Percentiles rank a stretch among this genome's conserved stretches.
These are phyloP conservation scores for Philhelius pedissequus DNA, from an alignment of 2,888 invertebrate genomes.

Conservation along the genomic window DNA sequence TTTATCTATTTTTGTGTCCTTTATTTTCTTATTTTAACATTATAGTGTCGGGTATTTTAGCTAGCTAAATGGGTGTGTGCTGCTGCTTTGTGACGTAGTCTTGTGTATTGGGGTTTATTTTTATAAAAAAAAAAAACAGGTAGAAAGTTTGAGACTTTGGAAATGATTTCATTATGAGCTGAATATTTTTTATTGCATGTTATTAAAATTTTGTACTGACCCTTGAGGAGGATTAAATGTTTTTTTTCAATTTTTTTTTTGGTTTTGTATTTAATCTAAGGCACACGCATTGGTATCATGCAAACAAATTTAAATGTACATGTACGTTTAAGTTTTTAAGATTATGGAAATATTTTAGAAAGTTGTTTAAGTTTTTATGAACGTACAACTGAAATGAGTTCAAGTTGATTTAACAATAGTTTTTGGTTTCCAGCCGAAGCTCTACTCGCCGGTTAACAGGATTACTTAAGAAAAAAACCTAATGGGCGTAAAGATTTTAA, in stretches of 20 bases:
- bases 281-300: background rate
- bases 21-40: conserved; percentile 3
- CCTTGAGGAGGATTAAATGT: background rate
- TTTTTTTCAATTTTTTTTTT: background rate
- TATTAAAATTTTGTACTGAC: background rate
- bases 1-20: conserved; percentile 49
- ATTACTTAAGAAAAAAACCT: too few relatives aligned
- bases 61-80: background rate
- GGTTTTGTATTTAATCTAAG: background rate
- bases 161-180: background rate
- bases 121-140: too few relatives aligned
- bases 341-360: background rate
- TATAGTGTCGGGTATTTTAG: background rate
- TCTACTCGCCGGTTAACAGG: too few relatives aligned
- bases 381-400: too few relatives aligned
- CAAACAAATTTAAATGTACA: background rate
- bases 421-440: too few relatives aligned
- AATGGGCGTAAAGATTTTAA: too few relatives aligned
- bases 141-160: background rate
- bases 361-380: too few relatives aligned
- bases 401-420: too few relatives aligned
- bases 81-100: background rate
- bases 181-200: background rate
- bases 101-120: background rate
- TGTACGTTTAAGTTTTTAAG: background rate